phyloP scores from a whole-genome alignment of 2,797 vertebrate genomes.

The Natrix natrix region DNA sequence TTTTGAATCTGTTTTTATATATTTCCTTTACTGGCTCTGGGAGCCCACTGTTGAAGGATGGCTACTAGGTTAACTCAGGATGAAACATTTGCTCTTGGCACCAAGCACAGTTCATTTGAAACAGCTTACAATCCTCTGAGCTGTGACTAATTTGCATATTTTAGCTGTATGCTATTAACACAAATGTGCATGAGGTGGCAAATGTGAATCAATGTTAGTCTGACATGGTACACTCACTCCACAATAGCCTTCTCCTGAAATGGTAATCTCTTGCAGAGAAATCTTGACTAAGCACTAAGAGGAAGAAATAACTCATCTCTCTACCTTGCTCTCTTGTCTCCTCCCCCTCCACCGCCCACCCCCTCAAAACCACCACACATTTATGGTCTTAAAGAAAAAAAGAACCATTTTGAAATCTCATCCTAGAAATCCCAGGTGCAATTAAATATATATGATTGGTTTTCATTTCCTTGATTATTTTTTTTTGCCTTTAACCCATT shows the following conservation, averaged over 20 bases:
- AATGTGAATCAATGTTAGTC: constrained; percentile 16
- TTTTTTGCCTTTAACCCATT: neutral
- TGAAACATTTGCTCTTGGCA: neutral
- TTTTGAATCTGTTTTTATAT: neutral
- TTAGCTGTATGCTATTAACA: constrained; percentile 12
- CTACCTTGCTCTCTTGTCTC: neutral
- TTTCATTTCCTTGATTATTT: neutral
- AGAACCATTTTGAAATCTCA: neutral
- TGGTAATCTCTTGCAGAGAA: constrained; percentile 1
- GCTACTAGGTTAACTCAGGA: neutral
- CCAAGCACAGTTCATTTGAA: neutral
- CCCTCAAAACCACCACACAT: neutral
- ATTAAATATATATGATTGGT: neutral
- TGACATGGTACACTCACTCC: neutral
- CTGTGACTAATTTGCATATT: constrained; percentile 30
- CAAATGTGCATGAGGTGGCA: constrained; percentile 8
- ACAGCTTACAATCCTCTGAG: neutral
- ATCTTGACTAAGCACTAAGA: neutral
- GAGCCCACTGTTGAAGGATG: neutral
- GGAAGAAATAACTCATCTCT: neutral
- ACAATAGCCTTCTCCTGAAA: neutral
- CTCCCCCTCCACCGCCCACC: neutral
- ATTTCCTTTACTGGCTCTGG: neutral
- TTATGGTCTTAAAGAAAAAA: neutral
- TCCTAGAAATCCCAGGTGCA: neutral